Evolutionary conservation across 2,113 vertebrate genomes (phyloP).

Genomic region (Dasyurus viverrinus): DNA sequence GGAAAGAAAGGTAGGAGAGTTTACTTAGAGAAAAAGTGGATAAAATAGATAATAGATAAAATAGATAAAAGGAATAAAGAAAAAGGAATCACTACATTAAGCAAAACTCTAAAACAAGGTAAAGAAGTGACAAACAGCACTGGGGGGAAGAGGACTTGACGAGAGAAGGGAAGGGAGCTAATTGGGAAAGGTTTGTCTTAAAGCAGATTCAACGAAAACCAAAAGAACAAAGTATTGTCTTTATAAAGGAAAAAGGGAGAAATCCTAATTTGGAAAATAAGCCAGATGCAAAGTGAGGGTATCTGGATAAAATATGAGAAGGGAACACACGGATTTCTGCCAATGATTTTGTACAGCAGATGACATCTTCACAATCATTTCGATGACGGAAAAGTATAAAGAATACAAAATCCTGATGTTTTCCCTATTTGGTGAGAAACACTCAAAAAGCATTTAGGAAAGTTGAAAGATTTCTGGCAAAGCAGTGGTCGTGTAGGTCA

Average conservation of each 20-base stretch:
- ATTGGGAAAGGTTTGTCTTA: not conserved
- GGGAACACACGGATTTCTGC: not conserved
- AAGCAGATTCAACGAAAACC: not conserved
- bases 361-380: not conserved
- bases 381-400: not conserved
- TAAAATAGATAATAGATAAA: not conserved
- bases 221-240: not conserved
- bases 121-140: not conserved
- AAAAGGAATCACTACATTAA: not conserved
- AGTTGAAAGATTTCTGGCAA: too few species aligned
- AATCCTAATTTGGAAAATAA: not conserved
- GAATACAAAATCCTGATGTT: not conserved
- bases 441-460: not conserved
- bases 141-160: too few species aligned
- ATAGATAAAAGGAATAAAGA: not conserved
- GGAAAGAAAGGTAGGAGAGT: not conserved
- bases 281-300: not conserved
- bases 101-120: not conserved
- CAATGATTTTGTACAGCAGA: not conserved
- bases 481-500: not conserved
- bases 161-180: not conserved
- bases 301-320: not conserved
- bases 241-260: not conserved
- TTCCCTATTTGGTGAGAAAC: not conserved
- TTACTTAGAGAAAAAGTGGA: not conserved